These are phyloP conservation scores for Diarsia dahlii DNA, from an alignment of 2,888 invertebrate genomes.

Conservation along the genomic window DNA sequence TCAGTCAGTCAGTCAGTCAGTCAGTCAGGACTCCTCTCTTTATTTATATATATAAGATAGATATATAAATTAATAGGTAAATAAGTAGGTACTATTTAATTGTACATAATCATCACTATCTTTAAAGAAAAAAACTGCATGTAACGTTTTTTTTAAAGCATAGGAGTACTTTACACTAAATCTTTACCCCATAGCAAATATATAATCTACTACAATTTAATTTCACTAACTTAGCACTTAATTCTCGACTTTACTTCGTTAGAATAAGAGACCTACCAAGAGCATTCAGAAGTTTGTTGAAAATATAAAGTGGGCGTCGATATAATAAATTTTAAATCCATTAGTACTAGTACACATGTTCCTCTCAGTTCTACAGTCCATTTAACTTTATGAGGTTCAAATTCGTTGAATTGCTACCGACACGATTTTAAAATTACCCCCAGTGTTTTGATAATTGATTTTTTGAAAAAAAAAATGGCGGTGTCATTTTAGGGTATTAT, in stretches of 20 bases:
- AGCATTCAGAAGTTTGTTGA: slow-evolving; percentile 16
- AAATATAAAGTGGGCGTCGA: slow-evolving; percentile 82
- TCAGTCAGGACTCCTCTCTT: too few species aligned
- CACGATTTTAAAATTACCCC: slow-evolving; percentile 76
- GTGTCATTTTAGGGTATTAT: neutral
- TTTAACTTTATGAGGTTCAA: slow-evolving; percentile 90
- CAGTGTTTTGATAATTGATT: slow-evolving; percentile 61
- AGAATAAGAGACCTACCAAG: slow-evolving; percentile 39
- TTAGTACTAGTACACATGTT: slow-evolving; percentile 90
- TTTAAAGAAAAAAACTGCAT: too few species aligned
- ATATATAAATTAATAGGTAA: neutral
- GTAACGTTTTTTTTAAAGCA: slow-evolving; percentile 19
- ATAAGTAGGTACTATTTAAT: neutral
- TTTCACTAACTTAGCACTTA: fast-evolving
- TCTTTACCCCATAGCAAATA: slow-evolving; percentile 50
- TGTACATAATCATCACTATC: neutral
- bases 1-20: too few species aligned
- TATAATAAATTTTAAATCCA: slow-evolving; percentile 90
- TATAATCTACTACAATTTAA: slow-evolving; percentile 33
- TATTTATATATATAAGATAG: neutral
- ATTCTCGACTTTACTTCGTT: slow-evolving; percentile 27
- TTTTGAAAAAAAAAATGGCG: slow-evolving; percentile 34
- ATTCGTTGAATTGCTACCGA: slow-evolving; percentile 87
- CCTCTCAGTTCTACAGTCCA: slow-evolving; percentile 84
- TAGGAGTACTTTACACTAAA: slow-evolving; percentile 14